Conservation (phyloP, 1,140 invertebrate species). For the Cheumatopsyche charites region DNA sequence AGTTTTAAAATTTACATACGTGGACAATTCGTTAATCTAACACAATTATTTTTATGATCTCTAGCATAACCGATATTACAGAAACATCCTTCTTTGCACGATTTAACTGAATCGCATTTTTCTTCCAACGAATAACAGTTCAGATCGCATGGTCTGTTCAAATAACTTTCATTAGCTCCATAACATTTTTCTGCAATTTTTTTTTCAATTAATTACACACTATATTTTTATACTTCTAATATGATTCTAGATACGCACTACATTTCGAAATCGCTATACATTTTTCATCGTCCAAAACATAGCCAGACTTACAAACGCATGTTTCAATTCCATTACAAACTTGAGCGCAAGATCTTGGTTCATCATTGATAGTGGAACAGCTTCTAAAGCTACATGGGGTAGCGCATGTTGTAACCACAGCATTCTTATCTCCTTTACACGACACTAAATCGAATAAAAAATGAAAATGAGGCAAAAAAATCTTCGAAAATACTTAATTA, state of each 20-base stretch:
- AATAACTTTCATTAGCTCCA: constrained; percentile 7
- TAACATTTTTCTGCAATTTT: constrained; percentile 6
- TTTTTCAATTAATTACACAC: background rate
- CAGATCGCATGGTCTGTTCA: background rate
- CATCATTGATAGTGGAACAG: constrained; percentile 7
- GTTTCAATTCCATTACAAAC: background rate
- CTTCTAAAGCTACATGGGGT: background rate
- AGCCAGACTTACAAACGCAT: constrained; percentile 21
- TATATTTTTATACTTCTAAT: constrained; percentile 6
- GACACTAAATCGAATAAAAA: constrained; percentile 3
- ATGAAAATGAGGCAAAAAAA: background rate
- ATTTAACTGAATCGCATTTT: background rate
- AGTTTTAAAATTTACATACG: constrained; percentile 2
- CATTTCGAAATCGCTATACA: constrained; percentile 1
- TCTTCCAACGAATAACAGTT: constrained; percentile 23
- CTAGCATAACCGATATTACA: constrained; percentile 24
- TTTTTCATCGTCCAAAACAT: background rate
- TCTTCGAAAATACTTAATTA: background rate
- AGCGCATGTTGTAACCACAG: background rate
- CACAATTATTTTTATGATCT: constrained; percentile 14
- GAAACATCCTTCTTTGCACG: constrained; percentile 13
- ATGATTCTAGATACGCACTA: background rate
- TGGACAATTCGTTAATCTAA: constrained; percentile 12
- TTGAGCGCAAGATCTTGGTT: background rate
- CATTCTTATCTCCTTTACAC: constrained; percentile 14